Evolutionary conservation across 2,888 invertebrate genomes (phyloP).

Genomic region (Eupithecia inturbata): DNA sequence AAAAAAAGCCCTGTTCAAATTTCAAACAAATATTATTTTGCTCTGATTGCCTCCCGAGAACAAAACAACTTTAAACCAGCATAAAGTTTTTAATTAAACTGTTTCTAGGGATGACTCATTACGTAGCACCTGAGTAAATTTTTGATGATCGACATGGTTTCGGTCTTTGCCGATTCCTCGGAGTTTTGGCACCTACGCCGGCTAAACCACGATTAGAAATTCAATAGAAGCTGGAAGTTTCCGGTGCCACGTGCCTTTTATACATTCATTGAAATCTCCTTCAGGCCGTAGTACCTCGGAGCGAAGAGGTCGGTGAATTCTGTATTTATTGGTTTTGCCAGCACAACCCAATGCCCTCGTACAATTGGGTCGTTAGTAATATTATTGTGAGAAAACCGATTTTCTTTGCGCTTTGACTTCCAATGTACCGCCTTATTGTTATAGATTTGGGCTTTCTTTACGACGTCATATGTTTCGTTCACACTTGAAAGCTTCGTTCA

Average conservation of each 20-base stretch:
- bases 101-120: constrained; percentile 49
- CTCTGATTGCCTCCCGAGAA: constrained; percentile 44
- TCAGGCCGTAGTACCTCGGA: constrained; percentile 50
- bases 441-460: constrained; percentile 77
- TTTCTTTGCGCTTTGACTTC: constrained; percentile 81
- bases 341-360: constrained; percentile 76
- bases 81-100: constrained; percentile 60
- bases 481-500: constrained; percentile 68
- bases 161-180: constrained; percentile 48
- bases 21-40: constrained; percentile 28
- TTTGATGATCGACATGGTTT: constrained; percentile 63
- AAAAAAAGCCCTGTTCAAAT: constrained; percentile 25
- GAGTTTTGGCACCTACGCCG: constrained; percentile 56
- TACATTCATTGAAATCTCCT: constrained; percentile 67
- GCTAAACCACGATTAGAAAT: constrained; percentile 65
- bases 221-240: constrained; percentile 66
- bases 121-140: constrained; percentile 56
- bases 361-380: constrained; percentile 83
- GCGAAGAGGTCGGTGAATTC: constrained; percentile 74
- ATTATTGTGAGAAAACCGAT: constrained; percentile 81
- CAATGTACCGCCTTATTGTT: constrained; percentile 78
- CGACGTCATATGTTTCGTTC: constrained; percentile 69
- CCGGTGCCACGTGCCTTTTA: constrained; percentile 65
- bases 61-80: constrained; percentile 56
- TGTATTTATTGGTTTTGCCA: constrained; percentile 81